Evolutionary conservation across 2,113 vertebrate species (phyloP), one percentile per base, ranked within the genome.

Genomic region (Leucosticte australis): DNA sequence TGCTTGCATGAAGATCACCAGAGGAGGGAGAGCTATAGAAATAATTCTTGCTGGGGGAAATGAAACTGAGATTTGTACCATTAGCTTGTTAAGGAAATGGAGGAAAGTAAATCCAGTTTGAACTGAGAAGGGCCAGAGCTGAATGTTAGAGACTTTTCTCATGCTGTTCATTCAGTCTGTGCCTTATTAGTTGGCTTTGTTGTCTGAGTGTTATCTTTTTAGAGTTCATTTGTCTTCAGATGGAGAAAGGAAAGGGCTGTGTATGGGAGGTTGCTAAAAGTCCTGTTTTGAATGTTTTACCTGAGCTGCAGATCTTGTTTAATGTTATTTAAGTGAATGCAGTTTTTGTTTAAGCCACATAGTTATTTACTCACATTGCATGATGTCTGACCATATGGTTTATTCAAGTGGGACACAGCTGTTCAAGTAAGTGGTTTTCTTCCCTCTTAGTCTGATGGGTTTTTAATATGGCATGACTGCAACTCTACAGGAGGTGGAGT

Each of bases 381-480:
- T 65, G 35, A 92, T 87, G 83, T 70, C 63, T 91, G 84, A 85
- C 89, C 87, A 63, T 85, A 94, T 92, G 74, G 81, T 64, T 94
- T 77, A 30, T 80, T 55, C 49, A 77, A 95, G 46, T 27, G 19
- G 83, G 56, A 90, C 71, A 42, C 82, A 90, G 83, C 73, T 93
- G 90, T 83, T 92, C 23, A 28, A 86, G 24, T 74, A 59, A 86
- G 56, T 90, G 63, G 8, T 73, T 79, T 39, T 82, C 44, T 89
- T 52, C 19, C n/a, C 42, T 92, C 60, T 80, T 44, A 44, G 11
- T 81, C 52, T 90, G 70, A 85, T 71, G 52, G 28, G 33, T 41
- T 96, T 95, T 96, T 96, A 95, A 95, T 97, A 83, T 89, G 68
- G 46, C 44, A 35, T 81, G 76, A 75, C 56, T 95, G 39, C 0